Evolutionary conservation across 2,113 vertebrate species (phyloP).

Genomic region (Neotoma lepida): DNA sequence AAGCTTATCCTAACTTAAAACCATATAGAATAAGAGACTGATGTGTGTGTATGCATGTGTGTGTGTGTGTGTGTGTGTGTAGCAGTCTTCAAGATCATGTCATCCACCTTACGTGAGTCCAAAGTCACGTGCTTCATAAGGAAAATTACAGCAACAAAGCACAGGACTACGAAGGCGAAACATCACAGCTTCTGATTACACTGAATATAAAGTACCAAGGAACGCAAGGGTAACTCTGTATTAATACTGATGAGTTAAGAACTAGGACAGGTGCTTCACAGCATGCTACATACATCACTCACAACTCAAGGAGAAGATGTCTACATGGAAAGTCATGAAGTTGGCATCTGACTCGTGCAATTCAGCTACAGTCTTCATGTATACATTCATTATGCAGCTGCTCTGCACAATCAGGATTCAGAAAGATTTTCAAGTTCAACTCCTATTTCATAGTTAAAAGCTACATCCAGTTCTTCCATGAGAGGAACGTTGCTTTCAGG

Average conservation of each 20-base stretch:
- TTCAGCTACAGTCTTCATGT: slow-evolving; percentile 82
- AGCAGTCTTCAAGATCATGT: slow-evolving; percentile 81
- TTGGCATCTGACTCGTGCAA: slow-evolving; percentile 83
- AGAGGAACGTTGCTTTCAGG: slow-evolving; percentile 73
- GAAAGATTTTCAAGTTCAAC: slow-evolving; percentile 85
- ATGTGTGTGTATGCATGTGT: slow-evolving; percentile 56
- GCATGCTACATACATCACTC: slow-evolving; percentile 86
- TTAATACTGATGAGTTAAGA: slow-evolving; percentile 89
- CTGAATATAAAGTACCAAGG: slow-evolving; percentile 85
- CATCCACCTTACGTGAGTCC: slow-evolving; percentile 84
- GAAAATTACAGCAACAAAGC: slow-evolving; percentile 88
- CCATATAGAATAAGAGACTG: slow-evolving; percentile 84
- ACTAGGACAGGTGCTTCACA: slow-evolving; percentile 85
- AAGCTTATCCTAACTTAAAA: slow-evolving; percentile 88
- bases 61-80: slow-evolving; percentile 53
- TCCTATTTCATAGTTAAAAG: slow-evolving; percentile 80
- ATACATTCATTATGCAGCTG: slow-evolving; percentile 88
- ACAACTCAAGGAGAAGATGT: slow-evolving; percentile 81
- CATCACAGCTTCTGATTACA: slow-evolving; percentile 88
- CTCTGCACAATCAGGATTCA: slow-evolving; percentile 84
- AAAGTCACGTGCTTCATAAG: slow-evolving; percentile 85
- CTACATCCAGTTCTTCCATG: slow-evolving; percentile 84
- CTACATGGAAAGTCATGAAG: slow-evolving; percentile 74
- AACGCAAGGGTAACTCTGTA: slow-evolving; percentile 83
- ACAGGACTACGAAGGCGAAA: slow-evolving; percentile 85